phyloP scores from a whole-genome alignment of 1,140 invertebrate genomes.

The Carposina sasakii region DNA sequence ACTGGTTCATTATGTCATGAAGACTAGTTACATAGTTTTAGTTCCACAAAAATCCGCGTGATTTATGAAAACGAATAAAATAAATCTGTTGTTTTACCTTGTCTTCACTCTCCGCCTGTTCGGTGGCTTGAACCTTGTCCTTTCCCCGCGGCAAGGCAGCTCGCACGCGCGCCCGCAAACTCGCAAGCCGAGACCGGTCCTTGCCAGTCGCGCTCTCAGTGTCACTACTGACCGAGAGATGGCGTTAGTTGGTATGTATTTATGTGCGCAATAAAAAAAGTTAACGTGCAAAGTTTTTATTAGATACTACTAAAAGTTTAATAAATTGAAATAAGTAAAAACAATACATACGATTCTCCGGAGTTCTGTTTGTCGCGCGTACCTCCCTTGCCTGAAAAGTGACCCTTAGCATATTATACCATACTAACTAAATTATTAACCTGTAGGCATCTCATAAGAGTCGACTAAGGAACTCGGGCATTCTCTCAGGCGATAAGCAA shows the following conservation, averaged over 20 bases:
- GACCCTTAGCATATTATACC: too few species aligned
- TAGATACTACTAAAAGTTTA: not conserved
- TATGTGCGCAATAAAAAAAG: not conserved
- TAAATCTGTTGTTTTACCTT: slow-evolving; percentile 27
- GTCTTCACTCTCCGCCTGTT: slow-evolving; percentile 34
- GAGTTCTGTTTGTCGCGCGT: slow-evolving; percentile 53
- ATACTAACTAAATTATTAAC: too few species aligned
- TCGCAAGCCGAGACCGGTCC: slow-evolving; percentile 36
- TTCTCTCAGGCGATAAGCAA: too few species aligned
- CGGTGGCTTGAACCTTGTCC: slow-evolving; percentile 49
- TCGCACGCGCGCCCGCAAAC: slow-evolving; percentile 40
- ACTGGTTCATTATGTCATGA: too few species aligned
- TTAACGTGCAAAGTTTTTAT: not conserved
- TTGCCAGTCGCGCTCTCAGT: slow-evolving; percentile 58
- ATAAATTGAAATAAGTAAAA: slow-evolving; percentile 11
- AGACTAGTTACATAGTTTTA: too few species aligned
- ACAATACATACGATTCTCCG: slow-evolving; percentile 60
- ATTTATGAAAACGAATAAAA: not conserved
- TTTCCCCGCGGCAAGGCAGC: slow-evolving; percentile 41
- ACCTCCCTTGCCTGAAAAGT: slow-evolving; percentile 28
- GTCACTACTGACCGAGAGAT: slow-evolving; percentile 58
- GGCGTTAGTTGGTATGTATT: too few species aligned
- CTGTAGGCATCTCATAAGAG: too few species aligned
- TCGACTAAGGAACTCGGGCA: too few species aligned
- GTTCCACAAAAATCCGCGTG: not conserved